Evolutionary conservation across 2,113 vertebrate species (phyloP), one percentile per base, ranked within the genome.

Genomic region (Zapornia atra): DNA sequence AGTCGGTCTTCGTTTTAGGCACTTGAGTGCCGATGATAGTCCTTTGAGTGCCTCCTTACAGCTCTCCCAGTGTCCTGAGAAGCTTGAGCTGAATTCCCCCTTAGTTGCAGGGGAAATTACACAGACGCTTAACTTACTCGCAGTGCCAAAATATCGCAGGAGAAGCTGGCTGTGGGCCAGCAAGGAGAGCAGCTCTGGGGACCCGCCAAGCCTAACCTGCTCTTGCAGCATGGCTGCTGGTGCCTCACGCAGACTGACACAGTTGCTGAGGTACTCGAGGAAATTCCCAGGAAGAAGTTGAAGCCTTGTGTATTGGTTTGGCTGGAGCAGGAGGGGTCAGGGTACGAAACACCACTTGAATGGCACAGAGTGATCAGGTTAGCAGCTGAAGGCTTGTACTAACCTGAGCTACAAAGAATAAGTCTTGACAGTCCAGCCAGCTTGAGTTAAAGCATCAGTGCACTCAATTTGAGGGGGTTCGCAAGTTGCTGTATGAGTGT

Each of bases 221-320:
- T 72, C 71, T 56, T 64, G 48, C 53, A 64, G 7, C 0, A 0
- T n/a, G 22, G 22, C n/a, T 77, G 11, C 40, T 44, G 28, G 19
- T 65, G 25, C 17, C 18, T 20, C 0, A 0, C 0, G 2, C 83
- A 70, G 51, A 33, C 36, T 78, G 76, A 57, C 0, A 2, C 64
- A 70, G 64, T 50, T 81, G 60, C 60, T 54, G 60, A 78, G 28
- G 38, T 46, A 38, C 57, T 42, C 14, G 53, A 65, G 57, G 46
- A 89, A 53, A 80, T 56, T 89, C 40, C 20, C 48, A 40, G 73
- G 61, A 64, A 91, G 36, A 96, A 86, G 33, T 61, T 84, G 56
- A 75, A 88, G 48, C 13, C 31, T 71, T 60, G 68, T 84, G 18
- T 69, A 36, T 73, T 82, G 65, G 53, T 64, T 84, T 57, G 76